Evolutionary conservation across 1,140 invertebrate genomes (phyloP).

Genomic region (Dysdera silvatica): DNA sequence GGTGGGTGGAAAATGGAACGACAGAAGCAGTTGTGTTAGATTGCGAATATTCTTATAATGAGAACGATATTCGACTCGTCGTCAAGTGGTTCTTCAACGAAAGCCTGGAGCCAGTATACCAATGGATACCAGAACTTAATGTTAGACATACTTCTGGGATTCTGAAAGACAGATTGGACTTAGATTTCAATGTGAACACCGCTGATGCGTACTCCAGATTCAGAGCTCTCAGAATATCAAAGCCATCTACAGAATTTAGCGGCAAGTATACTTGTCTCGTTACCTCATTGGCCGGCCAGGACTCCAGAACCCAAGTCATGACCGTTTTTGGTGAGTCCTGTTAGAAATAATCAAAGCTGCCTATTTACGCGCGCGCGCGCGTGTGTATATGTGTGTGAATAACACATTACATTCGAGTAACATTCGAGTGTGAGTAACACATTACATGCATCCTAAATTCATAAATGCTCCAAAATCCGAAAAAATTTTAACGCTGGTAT

Average conservation of each 20-base stretch:
- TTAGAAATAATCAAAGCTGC: too few relatives aligned
- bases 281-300: conserved; percentile 62
- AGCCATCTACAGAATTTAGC: conserved; percentile 61
- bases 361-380: too few relatives aligned
- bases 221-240: conserved; percentile 63
- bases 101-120: conserved; percentile 58
- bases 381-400: too few relatives aligned
- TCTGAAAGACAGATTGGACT: conserved; percentile 58
- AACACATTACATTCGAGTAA: background rate
- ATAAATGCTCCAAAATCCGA: background rate
- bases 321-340: conserved; percentile 53
- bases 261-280: conserved; percentile 70
- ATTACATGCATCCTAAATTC: background rate
- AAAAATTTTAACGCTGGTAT: background rate
- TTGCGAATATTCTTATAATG: conserved; percentile 59
- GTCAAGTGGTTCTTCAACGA: conserved; percentile 72
- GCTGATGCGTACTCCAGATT: conserved; percentile 57
- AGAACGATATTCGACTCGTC: conserved; percentile 53
- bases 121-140: conserved; percentile 61
- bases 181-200: conserved; percentile 57
- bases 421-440: background rate
- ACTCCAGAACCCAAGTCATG: conserved; percentile 58
- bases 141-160: conserved; percentile 54
- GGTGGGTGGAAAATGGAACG: conserved; percentile 56
- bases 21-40: conserved; percentile 59